These are phyloP conservation scores for Oasisia sp. DNA, from an alignment of 2,888 invertebrate genomes.

Conservation along the genomic window DNA sequence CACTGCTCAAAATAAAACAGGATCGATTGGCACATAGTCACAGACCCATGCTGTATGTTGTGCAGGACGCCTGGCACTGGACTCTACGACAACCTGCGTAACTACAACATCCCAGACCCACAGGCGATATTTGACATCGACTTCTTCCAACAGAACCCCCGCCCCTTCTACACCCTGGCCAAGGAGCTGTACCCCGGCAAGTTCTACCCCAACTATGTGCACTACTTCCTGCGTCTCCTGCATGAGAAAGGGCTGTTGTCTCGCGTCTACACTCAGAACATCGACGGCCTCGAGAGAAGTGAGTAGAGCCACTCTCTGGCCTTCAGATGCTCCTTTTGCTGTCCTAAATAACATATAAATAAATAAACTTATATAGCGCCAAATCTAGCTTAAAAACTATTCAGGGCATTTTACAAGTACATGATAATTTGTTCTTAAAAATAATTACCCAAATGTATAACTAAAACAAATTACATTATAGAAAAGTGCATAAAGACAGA, in stretches of 20 bases:
- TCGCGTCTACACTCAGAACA: constrained; percentile 67
- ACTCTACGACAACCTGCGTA: constrained; percentile 66
- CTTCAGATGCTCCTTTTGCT: neutral
- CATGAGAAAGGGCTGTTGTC: constrained; percentile 63
- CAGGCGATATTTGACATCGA: constrained; percentile 68
- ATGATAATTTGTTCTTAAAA: no score
- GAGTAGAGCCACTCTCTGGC: constrained; percentile 41
- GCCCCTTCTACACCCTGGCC: constrained; percentile 63
- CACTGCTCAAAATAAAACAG: no score
- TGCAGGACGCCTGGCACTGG: constrained; percentile 66
- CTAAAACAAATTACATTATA: no score
- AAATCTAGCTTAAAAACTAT: no score
- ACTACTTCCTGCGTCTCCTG: constrained; percentile 65
- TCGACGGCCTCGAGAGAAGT: constrained; percentile 66
- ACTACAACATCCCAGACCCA: constrained; percentile 66
- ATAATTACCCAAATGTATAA: no score
- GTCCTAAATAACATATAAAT: no score
- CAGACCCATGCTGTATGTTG: constrained; percentile 8
- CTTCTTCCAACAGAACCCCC: constrained; percentile 65
- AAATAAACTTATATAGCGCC: no score
- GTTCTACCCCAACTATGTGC: constrained; percentile 66
- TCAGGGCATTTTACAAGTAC: no score
- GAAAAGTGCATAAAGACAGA: no score
- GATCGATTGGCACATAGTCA: neutral
- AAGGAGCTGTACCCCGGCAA: constrained; percentile 65